Base-by-base conservation (phyloP, 2,888 invertebrate genomes). In the Microplitis deprimator region DNA sequence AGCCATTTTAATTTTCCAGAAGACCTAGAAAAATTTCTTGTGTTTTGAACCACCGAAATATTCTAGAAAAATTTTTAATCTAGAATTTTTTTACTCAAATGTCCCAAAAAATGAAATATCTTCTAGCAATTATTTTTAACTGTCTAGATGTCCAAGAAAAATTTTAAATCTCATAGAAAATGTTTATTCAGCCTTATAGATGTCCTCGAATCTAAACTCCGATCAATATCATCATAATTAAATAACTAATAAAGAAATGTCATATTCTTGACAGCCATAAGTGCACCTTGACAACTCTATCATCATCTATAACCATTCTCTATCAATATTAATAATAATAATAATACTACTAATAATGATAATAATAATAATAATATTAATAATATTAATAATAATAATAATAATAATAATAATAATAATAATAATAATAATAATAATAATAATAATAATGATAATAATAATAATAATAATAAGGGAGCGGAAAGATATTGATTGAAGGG, bases 401-500 rank as follows among this genome's bases (percentile, higher is more conserved):
- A 41, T 41, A 41, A 7, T 68, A 41, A 41, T 68, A 16, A 10
- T 41, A 13, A 10, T 50, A 50, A 50, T 50, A 50, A 50, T 50
- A 10, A 8, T 50, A 50, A 50, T 50, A 10, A 50, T 50, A 50
- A 50, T 8, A 10, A 50, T 13, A 41, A 41, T 41, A 41, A 41
- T 41, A 41, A 2, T 68, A 41, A 68, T 68, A 16, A 17, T 41
- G 7, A 50, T 50, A 50, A 50, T 50, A 50, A 50, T 50, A 10
- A 41, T 29, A 65, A 59, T 60, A 68, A 41, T 50, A 50, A 13
- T 17, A 60, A 29, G 59, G 38, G 70, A 70, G 70, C 79, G 79
- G 81, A 82, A 85, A 82, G 84, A 85, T 86, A 86, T 86, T 86
- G 85, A 86, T 86, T 85, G 83, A 82, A 77, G 82, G 82, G 80